These are phyloP conservation scores for Diarsia dahlii DNA, from an alignment of 2,888 invertebrate species.

Conservation along the genomic window DNA sequence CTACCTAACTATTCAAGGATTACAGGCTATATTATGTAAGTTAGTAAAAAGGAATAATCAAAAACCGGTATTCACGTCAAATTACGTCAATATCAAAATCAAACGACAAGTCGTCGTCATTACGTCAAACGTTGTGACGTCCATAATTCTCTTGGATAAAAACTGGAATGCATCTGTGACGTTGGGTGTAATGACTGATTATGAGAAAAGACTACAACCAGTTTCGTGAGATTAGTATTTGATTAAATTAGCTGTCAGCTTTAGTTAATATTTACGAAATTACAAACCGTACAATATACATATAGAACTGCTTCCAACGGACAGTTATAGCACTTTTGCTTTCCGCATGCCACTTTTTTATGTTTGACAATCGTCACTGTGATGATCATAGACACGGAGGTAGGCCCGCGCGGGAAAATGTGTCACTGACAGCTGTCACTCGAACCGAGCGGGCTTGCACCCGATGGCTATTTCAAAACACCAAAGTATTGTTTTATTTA, in stretches of 20 bases:
- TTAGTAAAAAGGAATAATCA: too few relatives aligned
- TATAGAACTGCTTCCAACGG: neutral
- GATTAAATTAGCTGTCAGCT: neutral
- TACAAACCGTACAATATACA: neutral
- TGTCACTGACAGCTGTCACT: too few relatives aligned
- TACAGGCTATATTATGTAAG: too few relatives aligned
- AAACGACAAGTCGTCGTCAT: too few relatives aligned
- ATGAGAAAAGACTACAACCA: neutral
- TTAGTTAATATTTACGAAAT: neutral
- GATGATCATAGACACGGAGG: too few relatives aligned
- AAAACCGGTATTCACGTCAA: neutral
- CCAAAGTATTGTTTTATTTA: too few relatives aligned
- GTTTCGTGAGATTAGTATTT: neutral
- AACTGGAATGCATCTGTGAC: slow-evolving; percentile 9
- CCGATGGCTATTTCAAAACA: too few relatives aligned
- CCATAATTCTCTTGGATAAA: neutral
- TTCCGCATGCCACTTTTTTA: neutral
- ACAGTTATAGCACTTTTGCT: neutral
- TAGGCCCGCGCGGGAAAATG: too few relatives aligned
- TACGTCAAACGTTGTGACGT: slow-evolving; percentile 20
- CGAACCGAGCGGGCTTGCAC: too few relatives aligned
- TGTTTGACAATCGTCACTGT: too few relatives aligned
- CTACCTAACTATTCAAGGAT: too few relatives aligned
- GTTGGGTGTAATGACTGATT: neutral
- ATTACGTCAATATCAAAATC: slow-evolving; percentile 15